Conservation (phyloP, 2,888 invertebrate species). For the Sarcophaga carnaria region DNA sequence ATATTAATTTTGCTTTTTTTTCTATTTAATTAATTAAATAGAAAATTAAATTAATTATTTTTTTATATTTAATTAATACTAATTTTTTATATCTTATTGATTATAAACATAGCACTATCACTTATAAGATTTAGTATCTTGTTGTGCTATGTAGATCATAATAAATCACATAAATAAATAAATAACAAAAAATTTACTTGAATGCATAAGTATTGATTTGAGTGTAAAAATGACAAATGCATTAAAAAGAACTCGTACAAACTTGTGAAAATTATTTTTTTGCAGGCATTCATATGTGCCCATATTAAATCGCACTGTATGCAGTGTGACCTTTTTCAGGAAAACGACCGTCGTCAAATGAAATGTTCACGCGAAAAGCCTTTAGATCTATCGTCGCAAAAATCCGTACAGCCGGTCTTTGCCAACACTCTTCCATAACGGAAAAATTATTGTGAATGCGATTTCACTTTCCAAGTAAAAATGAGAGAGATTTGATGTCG, state of each 20-base stretch:
- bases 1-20: too few relatives aligned
- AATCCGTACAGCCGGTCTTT: slow-evolving; percentile 45
- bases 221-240: background rate
- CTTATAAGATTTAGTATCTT: too few relatives aligned
- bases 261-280: slow-evolving; percentile 38
- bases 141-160: too few relatives aligned
- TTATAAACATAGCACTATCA: too few relatives aligned
- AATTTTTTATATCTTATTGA: too few relatives aligned
- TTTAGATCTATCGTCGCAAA: slow-evolving; percentile 49
- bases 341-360: slow-evolving; percentile 31
- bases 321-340: slow-evolving; percentile 45
- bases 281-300: slow-evolving; percentile 55
- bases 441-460: slow-evolving; percentile 53
- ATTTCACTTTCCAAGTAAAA: slow-evolving; percentile 61
- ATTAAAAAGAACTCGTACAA: slow-evolving; percentile 6
- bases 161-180: too few relatives aligned
- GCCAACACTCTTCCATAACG: slow-evolving; percentile 55
- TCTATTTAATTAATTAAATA: too few relatives aligned
- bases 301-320: slow-evolving; percentile 57
- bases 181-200: too few relatives aligned
- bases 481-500: slow-evolving; percentile 59
- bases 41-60: too few relatives aligned
- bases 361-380: slow-evolving; percentile 44
- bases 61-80: too few relatives aligned
- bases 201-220: too few relatives aligned